Evolutionary conservation across 2,797 vertebrate species (phyloP).

Genomic region (Poecilia wingei): DNA sequence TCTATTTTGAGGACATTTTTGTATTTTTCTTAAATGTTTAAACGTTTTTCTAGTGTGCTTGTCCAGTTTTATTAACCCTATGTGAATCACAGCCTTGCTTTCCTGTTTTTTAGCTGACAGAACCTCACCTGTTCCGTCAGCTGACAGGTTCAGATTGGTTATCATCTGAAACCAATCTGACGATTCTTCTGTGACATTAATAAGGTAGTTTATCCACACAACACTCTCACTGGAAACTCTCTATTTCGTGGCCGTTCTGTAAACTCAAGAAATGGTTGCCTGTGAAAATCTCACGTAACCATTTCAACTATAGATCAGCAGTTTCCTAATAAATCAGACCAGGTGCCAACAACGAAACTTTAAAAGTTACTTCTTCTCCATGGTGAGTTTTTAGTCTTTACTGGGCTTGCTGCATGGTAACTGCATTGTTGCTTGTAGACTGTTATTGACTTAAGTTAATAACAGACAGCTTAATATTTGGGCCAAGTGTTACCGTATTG

Average conservation of each 20-base stretch:
- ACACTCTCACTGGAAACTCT: neutral
- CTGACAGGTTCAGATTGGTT: no score
- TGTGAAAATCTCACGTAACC: neutral
- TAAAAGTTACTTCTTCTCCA: neutral
- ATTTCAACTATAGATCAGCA: neutral
- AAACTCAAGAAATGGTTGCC: neutral
- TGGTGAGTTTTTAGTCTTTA: neutral
- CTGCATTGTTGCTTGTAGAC: no score
- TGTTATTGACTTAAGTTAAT: neutral
- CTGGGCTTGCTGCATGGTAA: no score
- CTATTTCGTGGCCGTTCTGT: neutral
- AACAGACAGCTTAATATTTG: neutral
- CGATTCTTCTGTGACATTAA: neutral
- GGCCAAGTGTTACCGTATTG: neutral
- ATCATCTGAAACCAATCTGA: neutral
- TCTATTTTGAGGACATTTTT: slow-evolving; percentile 20
- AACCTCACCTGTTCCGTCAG: neutral
- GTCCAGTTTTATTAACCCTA: neutral
- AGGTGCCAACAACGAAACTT: neutral
- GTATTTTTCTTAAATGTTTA: neutral
- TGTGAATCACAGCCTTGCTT: neutral
- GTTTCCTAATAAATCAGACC: neutral
- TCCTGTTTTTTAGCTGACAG: neutral
- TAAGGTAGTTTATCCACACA: neutral
- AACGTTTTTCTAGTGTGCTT: neutral